Evolutionary conservation across 2,797 vertebrate genomes (phyloP), one percentile per base, ranked within the genome.

Genomic region (Forpus xanthops): DNA sequence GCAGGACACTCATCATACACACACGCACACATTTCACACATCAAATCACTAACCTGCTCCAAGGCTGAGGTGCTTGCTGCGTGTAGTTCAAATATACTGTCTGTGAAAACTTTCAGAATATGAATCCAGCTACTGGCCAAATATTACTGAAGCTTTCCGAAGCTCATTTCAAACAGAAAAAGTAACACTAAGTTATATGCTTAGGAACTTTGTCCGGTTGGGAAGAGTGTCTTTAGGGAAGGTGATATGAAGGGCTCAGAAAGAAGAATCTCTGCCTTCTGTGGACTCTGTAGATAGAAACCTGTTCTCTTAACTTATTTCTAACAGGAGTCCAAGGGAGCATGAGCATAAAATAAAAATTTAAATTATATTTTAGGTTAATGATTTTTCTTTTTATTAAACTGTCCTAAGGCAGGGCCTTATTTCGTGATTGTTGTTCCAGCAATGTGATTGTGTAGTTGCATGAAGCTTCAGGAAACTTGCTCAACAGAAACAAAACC

Each of bases 71-170:
- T 65, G 56, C 70, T 74, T 62, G 25, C 61, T 93, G 58, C 84
- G 56, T 77, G 52, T 15, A 42, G 21, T 84, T 93, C 79, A 81
- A 77, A 67, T 78, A 37, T 11, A 61, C 5, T 1, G 5, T 21
- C 84, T 75, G 21, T 58, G 56, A 70, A 87, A 91, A 90, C 53
- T 79, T 94, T 20, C 31, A 55, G 85, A 68, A 75, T 68, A 41
- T 75, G 45, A 91, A 91, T 89, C 68, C 62, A 91, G 85, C 35
- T 65, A 67, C 58, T 75, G 90, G 79, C 80, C 73, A 87, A 42
- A 79, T 81, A 31, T 84, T 65, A 58, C 50, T 70, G 19, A 73
- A 76, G 37, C 49, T 92, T 89, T 85, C 56, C 53, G 56, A 87
- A 85, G 41, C 65, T 92, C 39, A 41, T 95, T 83, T 95, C 52